phyloP scores from a whole-genome alignment of 2,797 vertebrate species.

The Poeciliopsis presidionis region DNA sequence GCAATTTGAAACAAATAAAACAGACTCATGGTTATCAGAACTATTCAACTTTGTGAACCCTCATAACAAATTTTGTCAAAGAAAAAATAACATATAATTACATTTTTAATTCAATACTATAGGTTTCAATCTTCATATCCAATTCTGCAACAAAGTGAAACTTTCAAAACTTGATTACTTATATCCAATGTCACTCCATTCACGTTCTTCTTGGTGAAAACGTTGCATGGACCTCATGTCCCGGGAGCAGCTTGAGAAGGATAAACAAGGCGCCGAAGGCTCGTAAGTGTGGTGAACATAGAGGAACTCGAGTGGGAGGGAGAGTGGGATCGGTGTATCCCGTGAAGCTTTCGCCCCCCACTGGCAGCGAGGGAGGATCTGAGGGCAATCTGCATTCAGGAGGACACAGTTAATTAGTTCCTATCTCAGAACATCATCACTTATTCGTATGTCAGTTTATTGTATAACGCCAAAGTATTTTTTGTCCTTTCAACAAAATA shows the following conservation, averaged over 20 bases:
- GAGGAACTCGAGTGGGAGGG: conserved; percentile 80
- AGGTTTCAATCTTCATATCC: not conserved
- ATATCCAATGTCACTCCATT: conserved; percentile 90
- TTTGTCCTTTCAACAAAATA: not conserved
- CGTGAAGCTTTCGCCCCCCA: conserved; percentile 83
- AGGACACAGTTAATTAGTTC: conserved; percentile 4
- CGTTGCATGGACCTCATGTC: conserved; percentile 87
- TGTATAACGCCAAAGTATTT: not conserved
- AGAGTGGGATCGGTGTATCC: conserved; percentile 70
- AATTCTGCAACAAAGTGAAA: not conserved
- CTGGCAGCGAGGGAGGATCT: conserved; percentile 88
- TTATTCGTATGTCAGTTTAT: not conserved
- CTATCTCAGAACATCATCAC: not conserved
- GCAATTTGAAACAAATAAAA: too few relatives aligned
- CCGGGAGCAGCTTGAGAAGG: conserved; percentile 77
- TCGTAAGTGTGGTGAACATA: conserved; percentile 88
- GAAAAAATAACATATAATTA: not conserved
- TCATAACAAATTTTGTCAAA: not conserved
- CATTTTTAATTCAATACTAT: not conserved
- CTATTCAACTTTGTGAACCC: not conserved
- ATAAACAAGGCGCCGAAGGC: conserved; percentile 78
- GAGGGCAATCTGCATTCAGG: conserved; percentile 83
- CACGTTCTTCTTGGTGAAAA: conserved; percentile 84
- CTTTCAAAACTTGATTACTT: conserved; percentile 71
- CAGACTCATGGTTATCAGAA: not conserved